A percentile compares a stretch with the other conserved stretches of the same genome.
Evolutionary conservation across 2,113 vertebrate genomes (phyloP).

Genomic region (Malurus alboscapulatus): DNA sequence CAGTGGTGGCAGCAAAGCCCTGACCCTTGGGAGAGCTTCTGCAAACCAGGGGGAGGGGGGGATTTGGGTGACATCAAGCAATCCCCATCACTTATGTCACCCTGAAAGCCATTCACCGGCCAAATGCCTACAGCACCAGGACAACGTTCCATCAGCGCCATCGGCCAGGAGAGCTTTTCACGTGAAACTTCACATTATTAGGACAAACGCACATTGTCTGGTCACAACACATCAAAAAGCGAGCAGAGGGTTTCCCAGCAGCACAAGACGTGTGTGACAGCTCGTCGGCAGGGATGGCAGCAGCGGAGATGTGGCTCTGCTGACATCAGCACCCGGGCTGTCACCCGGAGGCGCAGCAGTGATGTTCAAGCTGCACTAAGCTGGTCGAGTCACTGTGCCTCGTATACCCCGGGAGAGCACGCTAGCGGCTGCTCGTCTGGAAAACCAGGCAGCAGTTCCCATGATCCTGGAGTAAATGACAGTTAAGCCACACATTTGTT

Average conservation of each 20-base stretch:
- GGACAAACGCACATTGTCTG: neutral
- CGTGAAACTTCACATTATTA: neutral
- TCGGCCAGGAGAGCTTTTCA: neutral
- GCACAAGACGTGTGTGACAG: neutral
- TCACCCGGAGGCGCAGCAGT: neutral
- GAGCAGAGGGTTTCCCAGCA: neutral
- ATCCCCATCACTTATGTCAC: slow-evolving; percentile 41
- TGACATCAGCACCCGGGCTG: neutral
- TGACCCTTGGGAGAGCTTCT: neutral
- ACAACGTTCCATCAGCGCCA: neutral
- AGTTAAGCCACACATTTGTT: slow-evolving; percentile 60
- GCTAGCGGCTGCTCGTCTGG: neutral
- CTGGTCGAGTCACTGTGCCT: neutral
- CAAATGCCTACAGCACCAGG: slow-evolving; percentile 19
- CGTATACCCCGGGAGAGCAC: neutral
- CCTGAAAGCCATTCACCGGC: neutral
- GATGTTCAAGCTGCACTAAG: neutral
- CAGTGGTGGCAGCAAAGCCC: rapidly evolving
- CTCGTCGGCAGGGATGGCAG: neutral
- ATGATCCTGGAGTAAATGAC: slow-evolving; percentile 65
- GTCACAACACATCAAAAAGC: neutral
- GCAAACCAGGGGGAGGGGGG: rapidly evolving
- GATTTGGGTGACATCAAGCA: neutral
- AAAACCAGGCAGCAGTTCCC: slow-evolving; percentile 64
- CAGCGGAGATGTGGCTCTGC: neutral